Evolutionary conservation across 23 tunicate species (phyloP).

Genomic region (Pegea sp.): DNA sequence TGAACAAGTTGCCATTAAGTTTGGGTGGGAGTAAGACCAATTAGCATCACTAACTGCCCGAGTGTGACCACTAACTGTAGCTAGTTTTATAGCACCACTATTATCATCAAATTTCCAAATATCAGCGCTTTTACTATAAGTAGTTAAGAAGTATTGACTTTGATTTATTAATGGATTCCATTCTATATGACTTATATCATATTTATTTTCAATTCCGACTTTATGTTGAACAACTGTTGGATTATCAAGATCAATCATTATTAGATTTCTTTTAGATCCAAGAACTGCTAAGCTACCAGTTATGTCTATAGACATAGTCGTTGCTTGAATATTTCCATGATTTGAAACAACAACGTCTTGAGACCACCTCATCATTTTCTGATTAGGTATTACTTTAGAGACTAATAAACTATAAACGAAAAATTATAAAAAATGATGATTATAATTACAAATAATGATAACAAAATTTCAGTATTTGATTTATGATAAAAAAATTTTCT

Average conservation of each 20-base stretch:
- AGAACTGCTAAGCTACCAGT: conserved; percentile 24
- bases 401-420: too few species aligned
- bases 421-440: too few species aligned
- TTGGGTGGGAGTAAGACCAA: conserved; percentile 42
- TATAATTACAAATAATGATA: too few species aligned
- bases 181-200: conserved; percentile 42
- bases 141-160: conserved; percentile 32
- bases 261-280: conserved; percentile 37
- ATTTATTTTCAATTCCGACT: conserved; percentile 26
- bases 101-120: conserved; percentile 34
- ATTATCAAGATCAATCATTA: conserved; percentile 43
- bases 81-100: conserved; percentile 6
- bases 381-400: too few species aligned
- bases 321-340: conserved; percentile 16
- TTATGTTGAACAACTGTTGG: conserved; percentile 31
- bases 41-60: conserved; percentile 74
- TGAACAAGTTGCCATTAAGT: conserved; percentile 67
- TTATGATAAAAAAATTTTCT: too few species aligned
- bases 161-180: conserved; percentile 59
- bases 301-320: conserved; percentile 58
- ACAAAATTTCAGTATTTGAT: too few species aligned
- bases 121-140: conserved; percentile 76
- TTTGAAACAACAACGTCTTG: not conserved
- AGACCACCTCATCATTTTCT: too few species aligned
- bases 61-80: conserved; percentile 47